Percentiles rank a stretch among this genome's conserved stretches.
These are phyloP conservation scores for Trachymyrmex septentrionalis DNA, from an alignment of 1,140 invertebrate genomes.

Conservation along the genomic window DNA sequence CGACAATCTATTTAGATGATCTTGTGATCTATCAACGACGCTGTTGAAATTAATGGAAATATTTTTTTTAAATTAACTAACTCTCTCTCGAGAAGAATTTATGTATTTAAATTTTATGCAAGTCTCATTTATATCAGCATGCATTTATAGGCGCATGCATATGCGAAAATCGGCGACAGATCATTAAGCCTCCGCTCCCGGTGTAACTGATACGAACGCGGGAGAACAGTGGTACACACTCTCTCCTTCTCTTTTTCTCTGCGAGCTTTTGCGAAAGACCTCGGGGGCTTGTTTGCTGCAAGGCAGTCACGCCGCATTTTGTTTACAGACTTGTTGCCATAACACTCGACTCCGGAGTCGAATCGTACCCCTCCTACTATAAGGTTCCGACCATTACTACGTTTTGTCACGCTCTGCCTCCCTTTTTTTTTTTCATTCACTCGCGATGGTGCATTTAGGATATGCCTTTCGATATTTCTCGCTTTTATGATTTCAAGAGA, in stretches of 20 bases:
- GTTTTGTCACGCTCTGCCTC: constrained; percentile 62
- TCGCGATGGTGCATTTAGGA: constrained; percentile 38
- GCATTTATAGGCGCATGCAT: background rate
- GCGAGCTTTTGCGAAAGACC: constrained; percentile 37
- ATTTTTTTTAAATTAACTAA: background rate
- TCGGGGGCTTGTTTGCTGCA: constrained; percentile 67
- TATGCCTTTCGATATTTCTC: constrained; percentile 41
- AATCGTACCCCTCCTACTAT: constrained; percentile 41
- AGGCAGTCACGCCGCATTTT: constrained; percentile 72
- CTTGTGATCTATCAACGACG: background rate
- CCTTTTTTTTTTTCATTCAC: constrained; percentile 43
- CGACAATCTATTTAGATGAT: background rate
- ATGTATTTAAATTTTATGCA: background rate
- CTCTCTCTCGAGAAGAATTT: constrained; percentile 5
- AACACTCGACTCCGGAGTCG: constrained; percentile 65
- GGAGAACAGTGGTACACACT: background rate
- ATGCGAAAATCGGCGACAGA: constrained; percentile 37
- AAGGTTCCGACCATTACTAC: constrained; percentile 60
- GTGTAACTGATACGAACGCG: constrained; percentile 29
- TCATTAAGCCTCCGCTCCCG: constrained; percentile 13
- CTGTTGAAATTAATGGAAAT: background rate
- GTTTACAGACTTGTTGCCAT: constrained; percentile 75
- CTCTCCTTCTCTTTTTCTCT: constrained; percentile 38
- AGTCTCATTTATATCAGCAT: background rate
- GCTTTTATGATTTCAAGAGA: constrained; percentile 21